Conservation (phyloP, 2,888 invertebrate species). For the Acanthacorydalis orientalis region DNA sequence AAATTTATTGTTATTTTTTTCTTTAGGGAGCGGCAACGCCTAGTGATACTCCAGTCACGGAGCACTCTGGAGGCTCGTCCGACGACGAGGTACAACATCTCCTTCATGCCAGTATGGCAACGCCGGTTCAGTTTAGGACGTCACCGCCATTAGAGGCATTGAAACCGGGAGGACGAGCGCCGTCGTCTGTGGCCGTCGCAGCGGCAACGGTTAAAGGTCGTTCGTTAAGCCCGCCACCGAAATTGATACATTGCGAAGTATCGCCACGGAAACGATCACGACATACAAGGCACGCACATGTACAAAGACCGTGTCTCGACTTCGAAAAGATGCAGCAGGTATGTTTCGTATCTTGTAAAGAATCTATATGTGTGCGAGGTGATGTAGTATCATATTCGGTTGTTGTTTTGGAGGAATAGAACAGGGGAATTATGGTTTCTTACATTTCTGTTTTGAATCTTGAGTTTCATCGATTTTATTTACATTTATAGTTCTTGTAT, state of each 20-base stretch:
- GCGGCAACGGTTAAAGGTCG: conserved; percentile 23
- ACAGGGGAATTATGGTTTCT: no score
- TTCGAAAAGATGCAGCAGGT: conserved; percentile 97
- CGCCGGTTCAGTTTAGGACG: conserved; percentile 79
- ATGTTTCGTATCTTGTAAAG: conserved; percentile 17
- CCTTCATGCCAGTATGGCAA: conserved; percentile 42
- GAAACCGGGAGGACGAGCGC: conserved; percentile 42
- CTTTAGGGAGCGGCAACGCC: conserved; percentile 2
- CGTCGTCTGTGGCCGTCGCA: conserved; percentile 14
- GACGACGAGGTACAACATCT: conserved; percentile 50
- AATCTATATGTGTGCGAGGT: background rate
- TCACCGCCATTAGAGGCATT: conserved; percentile 81
- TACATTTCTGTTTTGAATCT: no score
- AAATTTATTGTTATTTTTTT: no score
- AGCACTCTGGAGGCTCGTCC: conserved; percentile 30
- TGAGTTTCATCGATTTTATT: no score
- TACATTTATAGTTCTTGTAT: no score
- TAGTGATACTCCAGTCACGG: conserved; percentile 16
- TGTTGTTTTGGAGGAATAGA: background rate
- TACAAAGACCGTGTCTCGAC: conserved; percentile 78
- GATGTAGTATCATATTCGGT: background rate
- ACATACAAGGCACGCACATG: conserved; percentile 40
- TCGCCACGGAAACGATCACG: conserved; percentile 43
- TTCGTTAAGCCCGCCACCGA: conserved; percentile 30
- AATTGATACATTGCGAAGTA: conserved; percentile 37